These are phyloP conservation scores for Loris lydekkerianus DNA, from an alignment of 2,797 vertebrate species.

Conservation along the genomic window DNA sequence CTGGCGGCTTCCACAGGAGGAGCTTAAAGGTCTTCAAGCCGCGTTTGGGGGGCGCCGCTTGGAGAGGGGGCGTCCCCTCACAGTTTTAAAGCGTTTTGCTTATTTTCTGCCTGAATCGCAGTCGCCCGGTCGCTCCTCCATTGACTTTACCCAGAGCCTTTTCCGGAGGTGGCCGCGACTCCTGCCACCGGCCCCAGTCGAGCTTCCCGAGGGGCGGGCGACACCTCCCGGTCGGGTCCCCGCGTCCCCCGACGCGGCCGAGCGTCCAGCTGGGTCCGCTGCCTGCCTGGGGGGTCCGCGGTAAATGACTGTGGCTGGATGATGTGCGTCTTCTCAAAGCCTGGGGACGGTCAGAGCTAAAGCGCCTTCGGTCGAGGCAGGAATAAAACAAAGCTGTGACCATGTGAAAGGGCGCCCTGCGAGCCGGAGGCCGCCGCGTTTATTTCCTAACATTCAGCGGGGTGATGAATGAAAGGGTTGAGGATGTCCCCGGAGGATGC, in stretches of 20 bases:
- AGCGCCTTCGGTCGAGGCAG: background rate
- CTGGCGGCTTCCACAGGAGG: background rate
- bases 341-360: background rate
- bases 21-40: background rate
- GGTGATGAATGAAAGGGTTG: conserved; percentile 16
- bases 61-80: too few species aligned
- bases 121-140: background rate
- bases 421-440: background rate
- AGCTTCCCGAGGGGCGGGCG: background rate
- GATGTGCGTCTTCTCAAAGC: conserved; percentile 16
- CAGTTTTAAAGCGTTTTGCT: background rate
- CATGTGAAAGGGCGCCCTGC: background rate
- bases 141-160: background rate
- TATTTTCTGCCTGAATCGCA: background rate
- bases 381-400: background rate
- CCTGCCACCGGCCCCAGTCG: too few species aligned
- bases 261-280: too few species aligned
- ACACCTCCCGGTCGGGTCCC: too few species aligned
- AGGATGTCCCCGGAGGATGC: background rate
- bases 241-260: background rate
- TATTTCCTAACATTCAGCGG: background rate
- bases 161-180: background rate
- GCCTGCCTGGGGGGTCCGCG: background rate
- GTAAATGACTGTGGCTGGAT: background rate
- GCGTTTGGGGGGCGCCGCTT: background rate